Base-by-base conservation (phyloP, 2,113 vertebrate species). In the Typhlomys cinereus region DNA sequence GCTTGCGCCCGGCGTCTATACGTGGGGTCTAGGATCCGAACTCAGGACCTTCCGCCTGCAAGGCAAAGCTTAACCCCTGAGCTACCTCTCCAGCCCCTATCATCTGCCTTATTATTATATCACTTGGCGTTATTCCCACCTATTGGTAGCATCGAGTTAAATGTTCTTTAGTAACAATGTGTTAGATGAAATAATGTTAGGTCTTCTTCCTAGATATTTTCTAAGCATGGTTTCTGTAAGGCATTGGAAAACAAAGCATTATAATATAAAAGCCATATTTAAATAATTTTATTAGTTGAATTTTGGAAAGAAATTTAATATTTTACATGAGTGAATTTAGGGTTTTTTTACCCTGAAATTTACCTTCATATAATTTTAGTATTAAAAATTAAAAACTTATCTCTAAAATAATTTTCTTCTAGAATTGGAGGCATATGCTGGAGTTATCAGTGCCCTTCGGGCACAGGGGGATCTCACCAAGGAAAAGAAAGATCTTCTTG, bases 351-450 rank as follows among this genome's bases (percentile, higher is more conserved):
- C 14, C 57, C 46, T 88, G 39, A 89, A 94, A 25, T 86, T 96
- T 93, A 76, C 89, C 50, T 95, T 2, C 85, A n/a, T 80, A 54
- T 87, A 89, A 46, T 41, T 34, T 57, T 75, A 87, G 31, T 84
- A 79, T 89, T 71, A 80, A 86, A 86, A 95, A 92, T 81, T 95
- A 52, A 94, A 92, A 89, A 70, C 67, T 31, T 94, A 96, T 88
- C 62, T 92, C 92, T 95, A 93, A 96, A 98, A 94, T 91, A 78
- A 95, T 97, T 94, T 96, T 87, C 73, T 96, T 93, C 92, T 97
- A 99, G 99, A 99, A 98, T 97, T 99, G 98, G 99, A 99, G 97
- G 99, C 99, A 6, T 99, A 99, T 48, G 99, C 99, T 41, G 99
- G 99, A n/a, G 99, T 99, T 88, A 99, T 99, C 97, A 99, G 99